Base-by-base conservation (phyloP, 2,888 invertebrate genomes). In the Leucophenga maculata region DNA sequence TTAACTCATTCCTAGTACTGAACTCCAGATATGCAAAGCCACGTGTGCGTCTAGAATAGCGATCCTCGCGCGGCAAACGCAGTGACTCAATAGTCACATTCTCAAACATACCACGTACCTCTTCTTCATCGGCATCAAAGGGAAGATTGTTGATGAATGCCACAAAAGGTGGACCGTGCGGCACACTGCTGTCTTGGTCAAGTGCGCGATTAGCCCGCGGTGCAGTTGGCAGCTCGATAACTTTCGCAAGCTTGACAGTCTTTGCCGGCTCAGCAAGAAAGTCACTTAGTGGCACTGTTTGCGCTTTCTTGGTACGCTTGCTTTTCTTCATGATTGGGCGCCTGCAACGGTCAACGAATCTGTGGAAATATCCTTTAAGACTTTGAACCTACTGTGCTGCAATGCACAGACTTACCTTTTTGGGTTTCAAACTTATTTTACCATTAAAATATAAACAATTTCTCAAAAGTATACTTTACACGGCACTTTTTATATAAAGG, bases 81-180 rank as follows among this genome's bases (percentile, higher is more conserved):
- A 74, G 3, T 1, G 70, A 70, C 11, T 52, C 31, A 4, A 72
- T 59, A 1, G 64, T 16, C 16, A 66, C 69, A 14, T 66, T 39
- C 8, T n/a, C 9, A 11, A 75, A 69, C 13, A 75, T 52, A 16
- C 22, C 22, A 0, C 22, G 16, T 9, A 74, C 52, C 54, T 74
- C 74, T 22, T 46, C 8, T 13, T 70, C 74, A 6, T 55, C 62
- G 18, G 67, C 69, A 67, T 74, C 73, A 57, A 70, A 67, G 6
- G 74, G 74, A 57, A 74, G 57, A 20, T 74, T 74, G 26, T 70
- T 72, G 1, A 75, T 67, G 62, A 67, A 26, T 1, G 75, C 74
- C 65, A 70, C 67, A 64, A 26, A 74, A 0, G 74, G 72, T n/a
- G 75, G 62, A 0, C 39, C 9, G 1, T 0, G 39, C 0, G 72